A percentile compares a stretch with the other conserved stretches of the same genome.
Conservation (phyloP, 2,113 vertebrate species). For the Emydocephalus ijimae region DNA sequence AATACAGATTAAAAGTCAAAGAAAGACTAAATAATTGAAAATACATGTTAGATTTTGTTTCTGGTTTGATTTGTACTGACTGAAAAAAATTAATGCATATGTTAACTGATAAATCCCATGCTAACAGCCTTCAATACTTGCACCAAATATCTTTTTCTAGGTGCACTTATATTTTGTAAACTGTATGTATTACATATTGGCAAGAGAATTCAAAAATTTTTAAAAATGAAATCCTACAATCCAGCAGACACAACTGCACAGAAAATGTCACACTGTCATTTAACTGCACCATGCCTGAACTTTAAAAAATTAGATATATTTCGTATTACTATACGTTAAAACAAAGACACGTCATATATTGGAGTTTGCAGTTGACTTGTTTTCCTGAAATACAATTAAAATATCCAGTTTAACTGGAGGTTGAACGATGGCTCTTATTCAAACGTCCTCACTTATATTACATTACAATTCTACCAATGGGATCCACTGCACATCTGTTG, state of each 20-base stretch:
- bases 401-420: neutral
- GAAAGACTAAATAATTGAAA: neutral
- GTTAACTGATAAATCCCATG: neutral
- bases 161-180: neutral
- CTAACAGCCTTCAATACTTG: neutral
- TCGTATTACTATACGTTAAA: neutral
- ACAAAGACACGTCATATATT: neutral
- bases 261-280: neutral
- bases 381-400: neutral
- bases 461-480: neutral
- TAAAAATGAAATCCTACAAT: neutral
- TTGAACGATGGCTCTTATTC: neutral
- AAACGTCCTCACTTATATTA: neutral
- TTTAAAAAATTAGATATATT: neutral
- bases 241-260: neutral
- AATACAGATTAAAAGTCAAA: neutral
- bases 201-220: neutral
- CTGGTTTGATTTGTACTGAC: neutral
- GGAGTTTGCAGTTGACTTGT: neutral
- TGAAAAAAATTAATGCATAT: neutral
- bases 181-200: neutral
- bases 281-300: neutral
- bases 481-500: neutral
- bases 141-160: neutral
- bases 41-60: neutral